These are phyloP conservation scores for Rhyzopertha dominica DNA, from an alignment of 1,140 invertebrate species.

Conservation along the genomic window DNA sequence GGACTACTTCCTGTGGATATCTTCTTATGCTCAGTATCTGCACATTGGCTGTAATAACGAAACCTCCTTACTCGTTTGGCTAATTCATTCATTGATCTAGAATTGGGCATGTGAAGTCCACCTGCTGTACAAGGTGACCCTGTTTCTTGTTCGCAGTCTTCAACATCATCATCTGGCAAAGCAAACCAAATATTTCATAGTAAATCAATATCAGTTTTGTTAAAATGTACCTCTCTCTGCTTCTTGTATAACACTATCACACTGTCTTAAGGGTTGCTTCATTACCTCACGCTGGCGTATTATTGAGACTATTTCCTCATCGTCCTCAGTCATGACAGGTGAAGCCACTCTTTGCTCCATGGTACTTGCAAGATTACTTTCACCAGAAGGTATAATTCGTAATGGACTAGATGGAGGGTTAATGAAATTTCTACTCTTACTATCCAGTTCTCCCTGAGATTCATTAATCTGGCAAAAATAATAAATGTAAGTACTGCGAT, in stretches of 20 bases:
- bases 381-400: constrained; percentile 5
- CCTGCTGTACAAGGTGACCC: constrained; percentile 51
- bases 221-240: constrained; percentile 21
- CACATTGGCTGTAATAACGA: constrained; percentile 59
- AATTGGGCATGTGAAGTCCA: constrained; percentile 59
- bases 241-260: constrained; percentile 39
- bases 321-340: constrained; percentile 49
- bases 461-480: too few relatives aligned
- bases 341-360: constrained; percentile 30
- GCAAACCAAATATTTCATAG: too few relatives aligned
- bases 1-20: constrained; percentile 46
- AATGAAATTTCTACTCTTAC: too few relatives aligned
- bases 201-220: not conserved
- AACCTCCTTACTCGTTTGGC: constrained; percentile 56
- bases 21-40: constrained; percentile 27
- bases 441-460: too few relatives aligned
- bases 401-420: too few relatives aligned
- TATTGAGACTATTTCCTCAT: constrained; percentile 50
- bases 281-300: constrained; percentile 30
- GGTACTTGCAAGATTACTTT: not conserved
- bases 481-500: too few relatives aligned
- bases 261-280: constrained; percentile 19
- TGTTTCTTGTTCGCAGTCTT: constrained; percentile 48
- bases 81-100: constrained; percentile 56
- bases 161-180: constrained; percentile 21